Evolutionary conservation across 2,888 invertebrate species (phyloP).

Genomic region (Tetheella fluctuosa): DNA sequence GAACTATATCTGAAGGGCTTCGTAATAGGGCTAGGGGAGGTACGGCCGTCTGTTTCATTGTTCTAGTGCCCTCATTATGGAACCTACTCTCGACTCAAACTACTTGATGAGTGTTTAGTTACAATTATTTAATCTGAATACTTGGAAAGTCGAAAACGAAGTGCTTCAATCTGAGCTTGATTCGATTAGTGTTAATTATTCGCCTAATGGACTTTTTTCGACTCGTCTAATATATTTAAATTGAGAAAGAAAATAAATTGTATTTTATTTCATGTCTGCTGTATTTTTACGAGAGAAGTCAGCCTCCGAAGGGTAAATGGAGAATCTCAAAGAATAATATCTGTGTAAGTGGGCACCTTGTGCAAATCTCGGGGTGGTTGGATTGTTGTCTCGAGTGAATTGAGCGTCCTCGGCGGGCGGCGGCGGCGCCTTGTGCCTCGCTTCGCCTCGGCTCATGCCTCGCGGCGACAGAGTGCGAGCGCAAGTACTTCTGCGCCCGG

Average conservation of each 20-base stretch:
- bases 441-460: not conserved
- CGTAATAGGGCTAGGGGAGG: not conserved
- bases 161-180: not conserved
- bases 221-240: not conserved
- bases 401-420: not conserved
- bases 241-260: not conserved
- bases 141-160: too few relatives aligned
- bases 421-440: not conserved
- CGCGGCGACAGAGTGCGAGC: not conserved
- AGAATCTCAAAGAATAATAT: slow-evolving; percentile 34
- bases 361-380: slow-evolving; percentile 20
- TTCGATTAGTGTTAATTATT: not conserved
- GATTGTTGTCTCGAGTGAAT: slow-evolving; percentile 3
- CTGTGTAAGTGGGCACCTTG: slow-evolving; percentile 34
- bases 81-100: not conserved
- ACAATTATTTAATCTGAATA: too few relatives aligned
- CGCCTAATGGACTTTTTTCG: not conserved
- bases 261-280: not conserved
- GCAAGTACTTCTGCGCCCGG: not conserved
- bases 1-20: not conserved
- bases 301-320: slow-evolving; percentile 15
- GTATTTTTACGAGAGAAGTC: not conserved
- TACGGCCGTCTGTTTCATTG: not conserved
- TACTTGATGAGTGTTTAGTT: too few relatives aligned
- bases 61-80: too few relatives aligned